Conservation (phyloP, 2,888 invertebrate genomes). For the Oeneis ivallda region DNA sequence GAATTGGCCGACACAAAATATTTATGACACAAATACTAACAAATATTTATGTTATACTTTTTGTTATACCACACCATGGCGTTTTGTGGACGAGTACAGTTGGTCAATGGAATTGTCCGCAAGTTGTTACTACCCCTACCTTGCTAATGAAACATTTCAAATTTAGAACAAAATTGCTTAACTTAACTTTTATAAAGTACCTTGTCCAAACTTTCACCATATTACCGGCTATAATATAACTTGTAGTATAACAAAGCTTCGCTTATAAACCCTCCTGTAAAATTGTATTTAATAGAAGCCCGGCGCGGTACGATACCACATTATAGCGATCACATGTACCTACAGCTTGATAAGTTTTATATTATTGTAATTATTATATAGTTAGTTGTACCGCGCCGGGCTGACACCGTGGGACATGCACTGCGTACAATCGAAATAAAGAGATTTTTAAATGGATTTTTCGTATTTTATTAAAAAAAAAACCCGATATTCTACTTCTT, state of each 20-base stretch:
- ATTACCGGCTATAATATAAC: not conserved
- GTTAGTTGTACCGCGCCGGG: conserved; percentile 19
- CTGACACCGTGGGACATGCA: conserved; percentile 53
- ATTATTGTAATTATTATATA: not conserved
- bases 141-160: too few species aligned
- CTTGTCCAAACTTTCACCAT: not conserved
- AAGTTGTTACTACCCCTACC: too few species aligned
- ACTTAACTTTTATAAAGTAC: not conserved
- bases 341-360: conserved; percentile 30
- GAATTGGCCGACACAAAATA: too few species aligned
- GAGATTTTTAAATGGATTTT: conserved; percentile 59
- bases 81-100: not conserved
- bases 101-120: not conserved
- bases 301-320: conserved; percentile 26
- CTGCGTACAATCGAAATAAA: conserved; percentile 70
- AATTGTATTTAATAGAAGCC: conserved; percentile 5
- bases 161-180: too few species aligned
- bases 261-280: conserved; percentile 3
- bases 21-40: not conserved
- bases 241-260: not conserved
- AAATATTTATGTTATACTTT: not conserved
- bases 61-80: not conserved
- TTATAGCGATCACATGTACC: conserved; percentile 7
- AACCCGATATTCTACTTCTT: too few species aligned
- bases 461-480: conserved; percentile 28